Percentiles rank a stretch among this genome's conserved stretches.
These are phyloP conservation scores for Danio albolineatus DNA, from an alignment of 2,797 vertebrate genomes.

Conservation along the genomic window DNA sequence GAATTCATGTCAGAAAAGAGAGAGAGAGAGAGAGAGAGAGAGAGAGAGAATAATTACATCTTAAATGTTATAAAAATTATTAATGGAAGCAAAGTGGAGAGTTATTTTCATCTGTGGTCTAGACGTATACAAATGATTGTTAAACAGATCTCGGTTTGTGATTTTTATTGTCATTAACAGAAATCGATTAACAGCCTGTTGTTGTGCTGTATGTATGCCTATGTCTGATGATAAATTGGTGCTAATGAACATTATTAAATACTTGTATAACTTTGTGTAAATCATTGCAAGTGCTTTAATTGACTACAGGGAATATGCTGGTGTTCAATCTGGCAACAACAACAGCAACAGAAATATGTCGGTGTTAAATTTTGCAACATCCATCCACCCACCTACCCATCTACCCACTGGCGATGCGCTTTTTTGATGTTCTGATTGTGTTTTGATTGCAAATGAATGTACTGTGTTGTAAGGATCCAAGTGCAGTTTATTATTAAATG, in stretches of 20 bases:
- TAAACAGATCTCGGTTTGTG: background rate
- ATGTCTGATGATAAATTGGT: constrained; percentile 25
- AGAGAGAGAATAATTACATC: constrained; percentile 32
- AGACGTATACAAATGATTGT: constrained; percentile 9
- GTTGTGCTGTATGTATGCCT: background rate
- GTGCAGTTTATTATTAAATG: too few species aligned
- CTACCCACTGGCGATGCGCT: too few species aligned
- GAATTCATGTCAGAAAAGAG: constrained; percentile 22
- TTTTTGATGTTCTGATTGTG: background rate
- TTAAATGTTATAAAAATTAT: constrained; percentile 38
- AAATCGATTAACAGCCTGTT: constrained; percentile 8
- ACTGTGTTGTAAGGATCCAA: too few species aligned
- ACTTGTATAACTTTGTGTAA: background rate
- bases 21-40: background rate
- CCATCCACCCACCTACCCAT: too few species aligned
- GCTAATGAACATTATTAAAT: constrained; percentile 9
- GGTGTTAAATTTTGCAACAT: too few species aligned
- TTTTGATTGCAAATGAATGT: background rate
- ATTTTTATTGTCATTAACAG: background rate
- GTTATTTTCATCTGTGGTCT: background rate
- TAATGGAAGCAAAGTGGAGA: constrained; percentile 5
- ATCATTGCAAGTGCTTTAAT: background rate
- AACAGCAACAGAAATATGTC: too few species aligned
- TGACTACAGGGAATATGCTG: constrained; percentile 7
- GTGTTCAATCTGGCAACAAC: background rate